Percentiles rank a stretch among this genome's conserved stretches.
Evolutionary conservation across 1,140 invertebrate genomes (phyloP).

Genomic region (Drosophila tani): DNA sequence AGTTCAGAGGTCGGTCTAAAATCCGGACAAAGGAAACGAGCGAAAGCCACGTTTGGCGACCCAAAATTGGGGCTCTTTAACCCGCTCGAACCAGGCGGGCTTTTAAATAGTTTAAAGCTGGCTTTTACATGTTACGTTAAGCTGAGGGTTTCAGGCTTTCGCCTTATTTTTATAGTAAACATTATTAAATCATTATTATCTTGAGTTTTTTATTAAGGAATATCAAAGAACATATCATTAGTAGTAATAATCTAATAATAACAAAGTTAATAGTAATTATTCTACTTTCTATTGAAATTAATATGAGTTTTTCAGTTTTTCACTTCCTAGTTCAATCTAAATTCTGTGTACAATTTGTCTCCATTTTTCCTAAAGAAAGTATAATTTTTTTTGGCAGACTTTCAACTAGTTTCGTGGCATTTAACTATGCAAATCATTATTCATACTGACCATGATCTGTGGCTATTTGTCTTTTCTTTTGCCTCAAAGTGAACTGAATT

Average conservation of each 20-base stretch:
- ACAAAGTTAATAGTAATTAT: too few species aligned
- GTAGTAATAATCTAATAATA: too few species aligned
- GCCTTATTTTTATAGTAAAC: too few species aligned
- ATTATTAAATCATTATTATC: too few species aligned
- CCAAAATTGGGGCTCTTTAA: conserved; percentile 4
- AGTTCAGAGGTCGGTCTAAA: conserved; percentile 10
- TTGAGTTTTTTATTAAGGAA: not conserved
- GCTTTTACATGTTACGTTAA: not conserved
- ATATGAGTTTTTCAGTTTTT: too few species aligned
- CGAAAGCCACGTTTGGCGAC: conserved; percentile 9
- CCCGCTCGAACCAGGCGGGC: too few species aligned
- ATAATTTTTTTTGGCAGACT: not conserved
- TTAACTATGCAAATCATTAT: conserved; percentile 7
- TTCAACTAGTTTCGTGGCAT: not conserved
- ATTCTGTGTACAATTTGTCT: too few species aligned
- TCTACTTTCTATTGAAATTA: too few species aligned
- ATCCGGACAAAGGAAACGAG: conserved; percentile 12
- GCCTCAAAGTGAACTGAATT: not conserved
- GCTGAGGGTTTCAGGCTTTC: not conserved
- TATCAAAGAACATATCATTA: too few species aligned
- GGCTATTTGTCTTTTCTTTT: conserved; percentile 8
- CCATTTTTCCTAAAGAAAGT: too few species aligned
- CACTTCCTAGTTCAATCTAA: too few species aligned
- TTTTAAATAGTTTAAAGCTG: not conserved
- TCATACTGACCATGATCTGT: conserved; percentile 13